Conservation (phyloP, 2,888 invertebrate species). For the Limulus polyphemus region DNA sequence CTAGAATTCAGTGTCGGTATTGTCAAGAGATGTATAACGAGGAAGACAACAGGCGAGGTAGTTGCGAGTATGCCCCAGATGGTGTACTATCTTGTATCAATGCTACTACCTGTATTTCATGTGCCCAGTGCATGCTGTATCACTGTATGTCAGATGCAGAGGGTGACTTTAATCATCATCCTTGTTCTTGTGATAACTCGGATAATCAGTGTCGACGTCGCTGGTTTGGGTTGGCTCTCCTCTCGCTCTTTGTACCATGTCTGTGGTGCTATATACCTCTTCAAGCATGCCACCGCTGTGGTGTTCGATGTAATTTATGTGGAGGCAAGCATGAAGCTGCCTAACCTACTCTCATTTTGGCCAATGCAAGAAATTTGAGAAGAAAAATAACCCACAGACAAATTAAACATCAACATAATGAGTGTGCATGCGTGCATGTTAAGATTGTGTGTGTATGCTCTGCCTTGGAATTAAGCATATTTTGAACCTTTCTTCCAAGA, state of each 20-base stretch:
- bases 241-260: slow-evolving; percentile 80
- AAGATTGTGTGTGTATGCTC: too few species aligned
- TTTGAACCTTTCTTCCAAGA: too few species aligned
- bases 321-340: slow-evolving; percentile 57
- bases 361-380: too few species aligned
- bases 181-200: slow-evolving; percentile 56
- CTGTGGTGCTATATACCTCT: slow-evolving; percentile 86
- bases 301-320: slow-evolving; percentile 63
- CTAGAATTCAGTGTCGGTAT: slow-evolving; percentile 39
- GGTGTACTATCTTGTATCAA: slow-evolving; percentile 60
- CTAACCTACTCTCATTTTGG: too few species aligned
- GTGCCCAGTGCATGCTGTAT: slow-evolving; percentile 80
- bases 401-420: too few species aligned
- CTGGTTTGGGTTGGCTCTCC: slow-evolving; percentile 72
- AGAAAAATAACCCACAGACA: too few species aligned
- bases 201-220: slow-evolving; percentile 45
- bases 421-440: too few species aligned
- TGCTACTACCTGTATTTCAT: slow-evolving; percentile 66
- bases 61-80: slow-evolving; percentile 62
- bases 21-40: slow-evolving; percentile 52
- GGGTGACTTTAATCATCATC: slow-evolving; percentile 70
- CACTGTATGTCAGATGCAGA: slow-evolving; percentile 87
- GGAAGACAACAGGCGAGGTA: slow-evolving; percentile 71
- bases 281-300: slow-evolving; percentile 68
- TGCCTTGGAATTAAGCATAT: too few species aligned